phyloP scores from a whole-genome alignment of 1,140 invertebrate species.

The Drosophila mojavensis region DNA sequence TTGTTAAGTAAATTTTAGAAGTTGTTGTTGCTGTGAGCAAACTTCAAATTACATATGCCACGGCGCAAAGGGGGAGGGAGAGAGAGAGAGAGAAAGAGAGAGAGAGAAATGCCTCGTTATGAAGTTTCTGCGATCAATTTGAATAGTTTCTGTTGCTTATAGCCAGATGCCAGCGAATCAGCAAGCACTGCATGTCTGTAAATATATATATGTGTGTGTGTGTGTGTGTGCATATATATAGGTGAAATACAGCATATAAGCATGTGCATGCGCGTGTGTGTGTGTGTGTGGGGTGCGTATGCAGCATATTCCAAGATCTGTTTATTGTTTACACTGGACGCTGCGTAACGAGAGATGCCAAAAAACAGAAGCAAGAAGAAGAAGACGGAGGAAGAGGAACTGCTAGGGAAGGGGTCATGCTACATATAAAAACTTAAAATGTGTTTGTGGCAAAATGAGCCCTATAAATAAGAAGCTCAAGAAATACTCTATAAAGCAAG shows the following conservation, averaged over 20 bases:
- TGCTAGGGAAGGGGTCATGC: no score
- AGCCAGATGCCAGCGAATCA: constrained; percentile 29
- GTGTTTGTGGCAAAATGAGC: no score
- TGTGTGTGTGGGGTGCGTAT: constrained; percentile 11
- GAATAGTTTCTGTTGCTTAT: constrained; percentile 20
- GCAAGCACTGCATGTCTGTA: constrained; percentile 8
- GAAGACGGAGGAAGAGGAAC: not conserved
- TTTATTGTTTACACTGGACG: constrained; percentile 70
- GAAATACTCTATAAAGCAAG: no score
- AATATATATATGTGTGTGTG: not conserved
- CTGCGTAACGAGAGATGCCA: constrained; percentile 13
- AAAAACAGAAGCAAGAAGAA: not conserved
- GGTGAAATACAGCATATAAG: not conserved
- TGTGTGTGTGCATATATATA: not conserved
- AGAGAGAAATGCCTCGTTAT: not conserved
- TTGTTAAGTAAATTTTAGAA: no score
- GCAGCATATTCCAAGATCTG: constrained; percentile 62
- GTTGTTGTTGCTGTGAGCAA: no score
- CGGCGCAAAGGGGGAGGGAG: not conserved
- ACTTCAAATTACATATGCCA: no score
- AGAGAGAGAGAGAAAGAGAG: constrained; percentile 2
- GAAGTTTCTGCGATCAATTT: not conserved
- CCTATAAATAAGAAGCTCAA: no score
- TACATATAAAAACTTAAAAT: not conserved
- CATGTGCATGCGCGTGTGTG: not conserved